These are phyloP conservation scores for Azorinus chamasolen DNA, from an alignment of 2,888 invertebrate species.

Conservation along the genomic window DNA sequence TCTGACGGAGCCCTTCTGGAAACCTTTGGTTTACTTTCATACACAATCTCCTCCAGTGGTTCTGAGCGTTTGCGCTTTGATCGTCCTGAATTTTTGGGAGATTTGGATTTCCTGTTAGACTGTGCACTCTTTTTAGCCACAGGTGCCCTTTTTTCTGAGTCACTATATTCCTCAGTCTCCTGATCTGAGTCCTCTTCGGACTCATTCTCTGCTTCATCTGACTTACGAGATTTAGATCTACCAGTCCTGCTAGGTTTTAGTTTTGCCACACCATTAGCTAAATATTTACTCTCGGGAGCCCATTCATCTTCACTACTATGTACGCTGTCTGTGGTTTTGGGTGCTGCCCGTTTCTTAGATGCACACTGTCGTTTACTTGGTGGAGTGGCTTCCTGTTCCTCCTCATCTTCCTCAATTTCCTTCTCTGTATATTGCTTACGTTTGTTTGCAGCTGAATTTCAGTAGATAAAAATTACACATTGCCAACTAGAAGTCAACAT, in stretches of 20 bases:
- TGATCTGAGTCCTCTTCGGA: slow-evolving; percentile 47
- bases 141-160: slow-evolving; percentile 52
- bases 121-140: slow-evolving; percentile 37
- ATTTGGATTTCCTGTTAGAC: slow-evolving; percentile 36
- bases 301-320: too few relatives aligned
- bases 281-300: background rate
- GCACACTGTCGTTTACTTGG: too few relatives aligned
- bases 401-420: slow-evolving; percentile 32
- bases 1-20: slow-evolving; percentile 79
- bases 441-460: slow-evolving; percentile 30
- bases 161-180: slow-evolving; percentile 51
- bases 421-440: slow-evolving; percentile 60
- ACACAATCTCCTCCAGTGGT: slow-evolving; percentile 45
- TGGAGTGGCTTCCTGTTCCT: too few relatives aligned
- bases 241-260: slow-evolving; percentile 12
- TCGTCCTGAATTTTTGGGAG: slow-evolving; percentile 28
- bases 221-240: background rate
- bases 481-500: too few relatives aligned
- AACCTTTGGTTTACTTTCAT: slow-evolving; percentile 51
- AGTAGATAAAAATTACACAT: background rate
- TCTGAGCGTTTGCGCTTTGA: slow-evolving; percentile 34
- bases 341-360: too few relatives aligned
- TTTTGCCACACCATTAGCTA: slow-evolving; percentile 4
- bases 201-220: slow-evolving; percentile 29
- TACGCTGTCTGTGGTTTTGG: too few relatives aligned